Conservation (phyloP, 2,113 vertebrate genomes). For the Seriola quinqueradiata region DNA sequence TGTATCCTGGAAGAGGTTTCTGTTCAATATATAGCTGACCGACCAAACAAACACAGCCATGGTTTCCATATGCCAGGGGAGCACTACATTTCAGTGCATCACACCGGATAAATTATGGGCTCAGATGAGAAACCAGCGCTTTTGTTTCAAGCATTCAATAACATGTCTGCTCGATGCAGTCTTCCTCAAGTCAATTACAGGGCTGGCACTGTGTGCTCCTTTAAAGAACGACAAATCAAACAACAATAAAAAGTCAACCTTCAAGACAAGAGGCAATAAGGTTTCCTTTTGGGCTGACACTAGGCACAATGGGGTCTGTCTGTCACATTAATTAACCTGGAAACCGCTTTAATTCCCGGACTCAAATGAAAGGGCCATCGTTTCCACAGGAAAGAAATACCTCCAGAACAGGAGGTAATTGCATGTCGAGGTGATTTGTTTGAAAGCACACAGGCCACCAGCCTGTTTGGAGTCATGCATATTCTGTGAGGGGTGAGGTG, state of each 20-base stretch:
- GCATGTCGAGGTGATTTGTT: constrained; percentile 82
- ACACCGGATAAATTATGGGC: constrained; percentile 34
- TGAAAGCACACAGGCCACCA: constrained; percentile 59
- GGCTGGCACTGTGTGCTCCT: constrained; percentile 35
- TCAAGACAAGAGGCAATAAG: constrained; percentile 73
- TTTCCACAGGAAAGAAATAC: constrained; percentile 72
- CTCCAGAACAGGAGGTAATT: constrained; percentile 76
- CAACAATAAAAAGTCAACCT: constrained; percentile 80
- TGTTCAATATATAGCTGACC: constrained; percentile 37
- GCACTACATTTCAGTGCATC: constrained; percentile 45
- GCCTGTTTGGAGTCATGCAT: constrained; percentile 69
- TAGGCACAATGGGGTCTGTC: constrained; percentile 78
- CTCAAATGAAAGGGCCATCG: constrained; percentile 66
- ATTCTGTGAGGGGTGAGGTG: constrained; percentile 67
- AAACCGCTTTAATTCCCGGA: constrained; percentile 77
- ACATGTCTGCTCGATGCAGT: constrained; percentile 56
- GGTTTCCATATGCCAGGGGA: constrained; percentile 30
- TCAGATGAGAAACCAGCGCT: constrained; percentile 46
- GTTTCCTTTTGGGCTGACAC: constrained; percentile 73
- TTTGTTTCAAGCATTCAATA: constrained; percentile 70
- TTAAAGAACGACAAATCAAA: constrained; percentile 61
- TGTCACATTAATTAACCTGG: constrained; percentile 83
- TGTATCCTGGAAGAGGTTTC: constrained; percentile 27
- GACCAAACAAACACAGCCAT: constrained; percentile 49
- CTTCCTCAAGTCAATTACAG: constrained; percentile 76